Evolutionary conservation across 2,888 invertebrate genomes (phyloP).

Genomic region (Timandra comae): DNA sequence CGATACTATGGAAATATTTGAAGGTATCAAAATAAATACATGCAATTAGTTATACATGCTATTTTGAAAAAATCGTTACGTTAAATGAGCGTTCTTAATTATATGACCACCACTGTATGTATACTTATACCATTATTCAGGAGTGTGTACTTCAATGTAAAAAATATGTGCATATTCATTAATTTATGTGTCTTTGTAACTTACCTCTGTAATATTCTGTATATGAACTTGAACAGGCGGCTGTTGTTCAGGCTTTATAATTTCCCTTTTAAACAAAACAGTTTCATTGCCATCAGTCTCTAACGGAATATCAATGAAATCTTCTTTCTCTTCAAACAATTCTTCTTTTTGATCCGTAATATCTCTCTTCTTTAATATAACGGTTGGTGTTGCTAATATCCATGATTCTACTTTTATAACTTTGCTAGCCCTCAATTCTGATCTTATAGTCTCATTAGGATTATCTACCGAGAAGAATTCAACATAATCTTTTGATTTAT

Average conservation of each 20-base stretch:
- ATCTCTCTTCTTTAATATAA: constrained; percentile 52
- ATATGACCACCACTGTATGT: too few species aligned
- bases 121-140: too few species aligned
- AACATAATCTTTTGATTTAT: constrained; percentile 16
- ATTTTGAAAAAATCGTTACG: too few species aligned
- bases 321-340: constrained; percentile 36
- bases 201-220: constrained; percentile 79
- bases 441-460: constrained; percentile 26
- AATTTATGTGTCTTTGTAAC: too few species aligned
- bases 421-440: constrained; percentile 45
- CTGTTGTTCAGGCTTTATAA: constrained; percentile 66
- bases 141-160: too few species aligned
- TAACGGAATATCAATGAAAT: constrained; percentile 58
- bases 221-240: constrained; percentile 81
- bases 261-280: constrained; percentile 59
- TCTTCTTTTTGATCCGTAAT: constrained; percentile 33
- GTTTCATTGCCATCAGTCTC: constrained; percentile 61
- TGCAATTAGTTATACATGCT: too few species aligned
- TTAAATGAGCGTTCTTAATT: too few species aligned
- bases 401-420: constrained; percentile 51
- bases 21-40: too few species aligned
- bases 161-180: too few species aligned
- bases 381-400: constrained; percentile 59
- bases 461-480: constrained; percentile 39
- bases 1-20: too few species aligned